Conservation (phyloP, 2,113 vertebrate genomes). For the Calonectris borealis region DNA sequence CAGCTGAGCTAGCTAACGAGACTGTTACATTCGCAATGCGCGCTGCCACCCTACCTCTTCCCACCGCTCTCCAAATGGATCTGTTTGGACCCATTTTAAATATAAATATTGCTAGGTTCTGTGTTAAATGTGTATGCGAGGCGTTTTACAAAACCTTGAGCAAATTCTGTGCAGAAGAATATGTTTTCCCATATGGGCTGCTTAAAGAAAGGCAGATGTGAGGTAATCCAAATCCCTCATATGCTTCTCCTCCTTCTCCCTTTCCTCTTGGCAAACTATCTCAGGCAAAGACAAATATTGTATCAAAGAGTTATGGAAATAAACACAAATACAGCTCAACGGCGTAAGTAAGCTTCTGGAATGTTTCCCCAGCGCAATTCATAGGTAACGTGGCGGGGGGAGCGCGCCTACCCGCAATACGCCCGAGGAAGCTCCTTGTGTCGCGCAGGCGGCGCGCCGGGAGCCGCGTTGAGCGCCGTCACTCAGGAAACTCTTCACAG, state of each 20-base stretch:
- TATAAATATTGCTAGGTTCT: slow-evolving; percentile 42
- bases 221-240: slow-evolving; percentile 60
- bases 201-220: slow-evolving; percentile 71
- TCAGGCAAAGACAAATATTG: slow-evolving; percentile 69
- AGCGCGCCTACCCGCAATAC: not conserved
- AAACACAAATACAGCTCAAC: slow-evolving; percentile 69
- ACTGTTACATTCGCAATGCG: not conserved
- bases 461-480: slow-evolving; percentile 54
- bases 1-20: slow-evolving; percentile 22
- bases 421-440: slow-evolving; percentile 51
- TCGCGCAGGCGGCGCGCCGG: slow-evolving; percentile 44
- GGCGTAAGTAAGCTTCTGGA: slow-evolving; percentile 58
- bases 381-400: slow-evolving; percentile 18
- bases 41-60: slow-evolving; percentile 34
- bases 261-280: slow-evolving; percentile 65
- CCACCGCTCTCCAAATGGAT: slow-evolving; percentile 49
- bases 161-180: slow-evolving; percentile 72
- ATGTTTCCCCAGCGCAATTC: slow-evolving; percentile 44
- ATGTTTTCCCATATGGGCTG: slow-evolving; percentile 76
- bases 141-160: slow-evolving; percentile 34
- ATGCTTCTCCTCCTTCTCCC: slow-evolving; percentile 55
- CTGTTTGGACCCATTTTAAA: slow-evolving; percentile 61
- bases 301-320: slow-evolving; percentile 62
- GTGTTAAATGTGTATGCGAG: slow-evolving; percentile 1
- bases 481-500: slow-evolving; percentile 47